These are phyloP conservation scores for Apostichopus californicus DNA, from an alignment of 35 echinoderm and acorn worm genomes.

Conservation along the genomic window DNA sequence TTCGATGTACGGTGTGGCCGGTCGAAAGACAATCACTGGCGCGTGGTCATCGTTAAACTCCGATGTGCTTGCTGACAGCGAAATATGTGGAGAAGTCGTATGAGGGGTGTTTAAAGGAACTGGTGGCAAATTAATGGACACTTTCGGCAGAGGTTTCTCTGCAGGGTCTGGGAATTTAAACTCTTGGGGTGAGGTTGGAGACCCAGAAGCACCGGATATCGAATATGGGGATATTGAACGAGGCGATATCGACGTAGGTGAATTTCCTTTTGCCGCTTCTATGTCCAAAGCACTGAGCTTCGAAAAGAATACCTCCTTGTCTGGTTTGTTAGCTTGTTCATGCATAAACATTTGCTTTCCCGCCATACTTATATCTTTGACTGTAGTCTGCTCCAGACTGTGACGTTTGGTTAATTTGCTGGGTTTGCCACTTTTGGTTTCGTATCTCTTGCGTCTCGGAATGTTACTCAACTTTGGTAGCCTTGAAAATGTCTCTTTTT, in stretches of 20 bases:
- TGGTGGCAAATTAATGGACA: conserved; percentile 12
- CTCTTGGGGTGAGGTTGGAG: conserved; percentile 35
- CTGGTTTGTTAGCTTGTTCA: neutral
- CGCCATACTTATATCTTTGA: neutral
- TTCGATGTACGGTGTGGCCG: conserved; percentile 49
- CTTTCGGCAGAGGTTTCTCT: neutral
- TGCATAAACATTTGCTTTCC: conserved; percentile 36
- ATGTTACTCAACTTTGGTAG: conserved; percentile 41
- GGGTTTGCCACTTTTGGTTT: neutral
- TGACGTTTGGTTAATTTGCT: neutral
- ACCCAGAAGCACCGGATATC: neutral
- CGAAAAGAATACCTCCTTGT: conserved; percentile 32
- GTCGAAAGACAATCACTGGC: conserved; percentile 40
- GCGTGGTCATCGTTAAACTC: neutral
- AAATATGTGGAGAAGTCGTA: neutral
- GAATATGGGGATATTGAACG: conserved; percentile 52
- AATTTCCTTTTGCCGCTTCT: conserved; percentile 13
- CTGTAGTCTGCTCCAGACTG: neutral
- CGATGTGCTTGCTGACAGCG: neutral
- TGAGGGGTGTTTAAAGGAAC: neutral
- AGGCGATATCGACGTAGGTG: conserved; percentile 35
- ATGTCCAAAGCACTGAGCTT: neutral
- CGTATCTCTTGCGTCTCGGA: conserved; percentile 21
- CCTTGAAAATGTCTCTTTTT: conserved; percentile 23
- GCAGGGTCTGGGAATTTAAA: conserved; percentile 12